Evolutionary conservation across 2,888 invertebrate species (phyloP).

Genomic region (Pharmacophagus antenor): DNA sequence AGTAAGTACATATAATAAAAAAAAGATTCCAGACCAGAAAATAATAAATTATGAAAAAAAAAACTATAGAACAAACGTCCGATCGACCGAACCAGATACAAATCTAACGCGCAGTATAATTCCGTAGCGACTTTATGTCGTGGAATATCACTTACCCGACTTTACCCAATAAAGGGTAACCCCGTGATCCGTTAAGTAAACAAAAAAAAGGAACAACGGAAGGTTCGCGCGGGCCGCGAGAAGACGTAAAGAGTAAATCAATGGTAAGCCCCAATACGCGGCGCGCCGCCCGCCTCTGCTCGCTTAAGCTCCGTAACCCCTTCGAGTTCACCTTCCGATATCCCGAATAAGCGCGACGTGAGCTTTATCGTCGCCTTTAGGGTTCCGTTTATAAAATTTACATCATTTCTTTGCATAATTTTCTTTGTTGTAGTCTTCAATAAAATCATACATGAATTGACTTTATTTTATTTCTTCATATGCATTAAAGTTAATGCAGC

Average conservation of each 20-base stretch:
- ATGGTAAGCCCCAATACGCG: slow-evolving; percentile 72
- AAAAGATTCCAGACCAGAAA: no score
- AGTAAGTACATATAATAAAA: not conserved
- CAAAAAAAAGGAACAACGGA: slow-evolving; percentile 64
- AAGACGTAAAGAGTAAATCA: slow-evolving; percentile 75
- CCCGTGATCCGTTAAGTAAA: slow-evolving; percentile 79
- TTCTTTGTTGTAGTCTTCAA: not conserved
- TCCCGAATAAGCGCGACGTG: slow-evolving; percentile 55
- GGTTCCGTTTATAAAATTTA: slow-evolving; percentile 15
- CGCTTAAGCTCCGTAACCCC: slow-evolving; percentile 66
- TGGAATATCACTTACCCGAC: slow-evolving; percentile 75
- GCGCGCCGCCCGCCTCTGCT: slow-evolving; percentile 51
- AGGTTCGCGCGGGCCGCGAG: slow-evolving; percentile 52
- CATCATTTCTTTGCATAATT: not conserved
- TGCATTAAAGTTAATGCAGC: no score
- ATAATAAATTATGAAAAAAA: not conserved
- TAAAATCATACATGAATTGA: no score
- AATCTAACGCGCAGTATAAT: slow-evolving; percentile 62
- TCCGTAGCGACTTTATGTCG: slow-evolving; percentile 67
- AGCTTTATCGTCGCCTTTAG: slow-evolving; percentile 42
- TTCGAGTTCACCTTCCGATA: slow-evolving; percentile 69
- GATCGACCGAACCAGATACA: slow-evolving; percentile 42
- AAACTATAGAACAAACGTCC: not conserved
- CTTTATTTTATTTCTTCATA: no score
- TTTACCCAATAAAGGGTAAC: slow-evolving; percentile 78